These are phyloP conservation scores for Drosophila subsilvestris DNA, from an alignment of 2,888 invertebrate genomes.

Conservation along the genomic window DNA sequence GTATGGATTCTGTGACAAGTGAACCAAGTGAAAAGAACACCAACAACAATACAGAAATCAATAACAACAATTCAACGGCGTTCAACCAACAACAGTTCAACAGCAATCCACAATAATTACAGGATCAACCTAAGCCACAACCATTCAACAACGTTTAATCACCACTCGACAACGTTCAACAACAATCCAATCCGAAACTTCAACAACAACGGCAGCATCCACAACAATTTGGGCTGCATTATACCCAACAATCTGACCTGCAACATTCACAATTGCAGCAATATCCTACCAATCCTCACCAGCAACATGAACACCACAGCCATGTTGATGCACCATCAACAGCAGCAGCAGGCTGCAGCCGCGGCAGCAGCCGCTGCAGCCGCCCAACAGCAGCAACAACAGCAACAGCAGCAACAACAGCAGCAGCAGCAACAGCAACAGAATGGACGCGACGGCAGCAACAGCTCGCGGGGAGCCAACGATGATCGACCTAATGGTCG, in stretches of 20 bases:
- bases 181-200: constrained; percentile 43
- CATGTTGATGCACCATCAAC: constrained; percentile 82
- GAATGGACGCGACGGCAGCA: constrained; percentile 80
- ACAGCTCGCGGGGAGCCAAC: constrained; percentile 74
- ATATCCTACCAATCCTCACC: constrained; percentile 51
- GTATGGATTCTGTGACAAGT: constrained; percentile 86
- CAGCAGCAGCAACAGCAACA: constrained; percentile 80
- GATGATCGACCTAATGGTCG: constrained; percentile 78
- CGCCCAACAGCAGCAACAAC: constrained; percentile 66
- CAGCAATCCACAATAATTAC: background rate
- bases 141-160: constrained; percentile 64
- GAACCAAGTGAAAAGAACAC: constrained; percentile 84
- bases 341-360: constrained; percentile 70
- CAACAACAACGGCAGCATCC: constrained; percentile 48
- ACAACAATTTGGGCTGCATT: constrained; percentile 9
- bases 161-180: constrained; percentile 50
- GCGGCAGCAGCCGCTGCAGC: constrained; percentile 69
- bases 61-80: constrained; percentile 20
- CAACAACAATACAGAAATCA: constrained; percentile 24
- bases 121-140: constrained; percentile 26
- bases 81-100: constrained; percentile 84
- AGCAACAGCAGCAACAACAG: constrained; percentile 76
- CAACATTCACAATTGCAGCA: constrained; percentile 52
- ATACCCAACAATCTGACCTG: constrained; percentile 40
- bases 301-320: constrained; percentile 79